These are phyloP conservation scores for Sebastes nivosus DNA, from an alignment of 2,797 vertebrate species.

Conservation along the genomic window DNA sequence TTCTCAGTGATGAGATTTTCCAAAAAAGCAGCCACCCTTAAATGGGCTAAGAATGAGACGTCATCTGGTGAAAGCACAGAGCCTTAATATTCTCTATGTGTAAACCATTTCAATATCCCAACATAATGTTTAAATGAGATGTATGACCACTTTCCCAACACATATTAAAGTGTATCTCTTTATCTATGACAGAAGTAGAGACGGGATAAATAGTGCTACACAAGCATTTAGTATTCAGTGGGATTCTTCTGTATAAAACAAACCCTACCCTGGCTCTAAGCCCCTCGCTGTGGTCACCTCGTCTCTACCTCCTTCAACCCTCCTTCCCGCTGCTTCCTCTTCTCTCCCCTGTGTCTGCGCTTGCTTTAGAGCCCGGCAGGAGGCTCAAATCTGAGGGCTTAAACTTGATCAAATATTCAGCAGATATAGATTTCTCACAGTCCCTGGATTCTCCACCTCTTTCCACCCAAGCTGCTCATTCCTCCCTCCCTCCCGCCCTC, in stretches of 20 bases:
- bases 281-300: conserved; percentile 41
- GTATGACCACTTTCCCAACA: not conserved
- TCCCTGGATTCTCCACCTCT: conserved; percentile 67
- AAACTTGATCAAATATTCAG: conserved; percentile 82
- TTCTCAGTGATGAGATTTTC: no score
- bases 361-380: conserved; percentile 62
- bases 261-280: not conserved
- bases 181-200: not conserved
- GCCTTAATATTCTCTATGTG: no score
- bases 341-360: conserved; percentile 39
- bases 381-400: conserved; percentile 75
- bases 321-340: conserved; percentile 34
- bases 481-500: not conserved
- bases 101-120: not conserved
- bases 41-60: fast-evolving
- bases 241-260: conserved; percentile 15
- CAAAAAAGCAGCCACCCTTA: no score
- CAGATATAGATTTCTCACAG: conserved; percentile 78
- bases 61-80: no score
- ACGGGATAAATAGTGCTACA: not conserved
- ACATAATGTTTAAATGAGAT: not conserved
- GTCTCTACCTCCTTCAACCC: not conserved
- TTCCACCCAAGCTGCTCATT: conserved; percentile 54
- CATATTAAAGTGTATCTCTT: not conserved
- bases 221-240: conserved; percentile 17